Evolutionary conservation across 2,113 vertebrate species (phyloP), one percentile per base, ranked within the genome.

Genomic region (Mormoops blainvillei): DNA sequence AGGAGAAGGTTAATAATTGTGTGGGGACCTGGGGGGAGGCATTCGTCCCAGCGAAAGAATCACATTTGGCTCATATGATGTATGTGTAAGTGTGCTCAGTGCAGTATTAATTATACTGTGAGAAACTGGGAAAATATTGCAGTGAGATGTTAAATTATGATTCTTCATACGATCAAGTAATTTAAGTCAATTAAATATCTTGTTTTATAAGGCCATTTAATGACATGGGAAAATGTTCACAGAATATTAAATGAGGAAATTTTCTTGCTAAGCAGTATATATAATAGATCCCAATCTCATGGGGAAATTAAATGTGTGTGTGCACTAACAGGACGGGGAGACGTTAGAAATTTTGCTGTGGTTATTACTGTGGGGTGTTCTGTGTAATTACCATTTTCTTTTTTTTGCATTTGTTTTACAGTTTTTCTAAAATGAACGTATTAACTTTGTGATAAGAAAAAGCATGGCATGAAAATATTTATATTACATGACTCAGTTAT

Each of bases 161-260:
- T 70, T 80, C 36, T 86, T 48, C 22, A 41, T 93, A 80, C 41
- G 63, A 95, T 93, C 92, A 95, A 81, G 28, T 93, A 58, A 80
- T 96, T 94, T 97, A 94, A 93, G 90, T 87, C 87, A 93, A 87
- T 93, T 95, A 87, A 83, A 33, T 80, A 78, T 68, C 82, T 94
- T 89, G 71, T 94, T 95, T 87, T 78, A 93, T 86, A 85, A 86
- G 61, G 3, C 70, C 87, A 6, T 45, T 89, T 97, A 95, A 86
- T 94, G 73, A 84, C 58, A 74, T 83, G 63, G 68, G 89, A 94
- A 94, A 93, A 61, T 89, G 82, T 63, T 67, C 33, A 63, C 20
- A 73, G 86, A 89, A 86, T 97, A 83, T 38, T 93, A 91, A 96
- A 31, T 89, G 85, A 65, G 95, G 84, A 48, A 22, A 48, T 61